phyloP scores from a whole-genome alignment of 2,797 vertebrate species.

The Percopsis omiscomaycus region DNA sequence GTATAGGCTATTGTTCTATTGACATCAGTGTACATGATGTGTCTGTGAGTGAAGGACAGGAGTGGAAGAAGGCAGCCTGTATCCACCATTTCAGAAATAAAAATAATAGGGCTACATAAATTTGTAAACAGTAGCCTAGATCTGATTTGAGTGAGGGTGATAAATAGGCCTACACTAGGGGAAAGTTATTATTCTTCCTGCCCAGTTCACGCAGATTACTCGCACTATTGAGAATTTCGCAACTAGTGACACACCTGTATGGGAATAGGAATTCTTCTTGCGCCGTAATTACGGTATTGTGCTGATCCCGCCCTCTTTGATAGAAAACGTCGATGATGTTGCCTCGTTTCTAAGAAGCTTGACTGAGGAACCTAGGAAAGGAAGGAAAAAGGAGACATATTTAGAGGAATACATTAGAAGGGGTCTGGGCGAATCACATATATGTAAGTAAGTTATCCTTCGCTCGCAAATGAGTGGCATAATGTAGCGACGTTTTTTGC shows the following conservation, averaged over 20 bases:
- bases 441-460: conserved; percentile 50
- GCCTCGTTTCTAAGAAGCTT: conserved; percentile 65
- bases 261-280: conserved; percentile 27
- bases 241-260: conserved; percentile 51
- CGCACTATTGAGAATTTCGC: background rate
- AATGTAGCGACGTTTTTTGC: background rate
- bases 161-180: no score
- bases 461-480: background rate
- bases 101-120: no score
- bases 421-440: conserved; percentile 19
- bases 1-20: conserved; percentile 68
- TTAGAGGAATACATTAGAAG: conserved; percentile 36
- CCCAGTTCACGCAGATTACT: no score
- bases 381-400: conserved; percentile 46
- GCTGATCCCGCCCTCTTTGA: conserved; percentile 65
- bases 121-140: no score
- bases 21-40: conserved; percentile 62
- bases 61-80: no score
- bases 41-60: conserved; percentile 31
- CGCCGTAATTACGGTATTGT: conserved; percentile 65
- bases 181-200: no score
- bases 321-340: conserved; percentile 68
- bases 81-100: no score
- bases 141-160: no score
- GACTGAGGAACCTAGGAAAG: conserved; percentile 65